phyloP scores from a whole-genome alignment of 1,140 invertebrate species.

The Holotrichia oblita region DNA sequence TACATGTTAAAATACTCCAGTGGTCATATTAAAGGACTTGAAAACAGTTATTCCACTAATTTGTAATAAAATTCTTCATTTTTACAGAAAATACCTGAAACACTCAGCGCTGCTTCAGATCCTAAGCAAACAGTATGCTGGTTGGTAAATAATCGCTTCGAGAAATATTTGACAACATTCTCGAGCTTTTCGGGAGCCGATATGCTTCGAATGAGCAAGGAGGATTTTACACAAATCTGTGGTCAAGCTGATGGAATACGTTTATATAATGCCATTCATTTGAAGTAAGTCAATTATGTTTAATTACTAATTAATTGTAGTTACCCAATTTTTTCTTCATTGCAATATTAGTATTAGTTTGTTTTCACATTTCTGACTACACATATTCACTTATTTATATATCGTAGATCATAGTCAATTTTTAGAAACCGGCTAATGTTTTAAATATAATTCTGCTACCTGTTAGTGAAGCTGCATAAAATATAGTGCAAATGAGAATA shows the following conservation, averaged over 20 bases:
- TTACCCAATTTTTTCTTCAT: too few species aligned
- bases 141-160: constrained; percentile 83
- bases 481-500: too few species aligned
- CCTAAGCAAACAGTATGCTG: constrained; percentile 79
- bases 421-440: too few species aligned
- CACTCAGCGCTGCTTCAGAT: constrained; percentile 70
- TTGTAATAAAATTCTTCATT: background rate
- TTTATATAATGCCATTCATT: constrained; percentile 88
- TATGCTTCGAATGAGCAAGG: constrained; percentile 83
- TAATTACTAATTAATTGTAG: too few species aligned
- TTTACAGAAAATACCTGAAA: constrained; percentile 43
- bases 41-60: background rate
- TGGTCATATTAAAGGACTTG: too few species aligned
- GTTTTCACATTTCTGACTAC: too few species aligned
- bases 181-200: constrained; percentile 88
- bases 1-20: too few species aligned
- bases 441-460: too few species aligned
- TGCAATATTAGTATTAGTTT: too few species aligned
- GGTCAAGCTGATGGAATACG: constrained; percentile 91
- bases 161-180: constrained; percentile 78
- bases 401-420: too few species aligned
- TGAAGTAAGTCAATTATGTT: constrained; percentile 70
- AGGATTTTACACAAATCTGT: constrained; percentile 94
- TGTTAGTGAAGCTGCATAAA: too few species aligned
- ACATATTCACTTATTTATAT: too few species aligned